Evolutionary conservation across 92 coral and sea anemone genomes (phyloP), one percentile per base, ranked within the genome.

Genomic region (Zoanthus sansibaricus): DNA sequence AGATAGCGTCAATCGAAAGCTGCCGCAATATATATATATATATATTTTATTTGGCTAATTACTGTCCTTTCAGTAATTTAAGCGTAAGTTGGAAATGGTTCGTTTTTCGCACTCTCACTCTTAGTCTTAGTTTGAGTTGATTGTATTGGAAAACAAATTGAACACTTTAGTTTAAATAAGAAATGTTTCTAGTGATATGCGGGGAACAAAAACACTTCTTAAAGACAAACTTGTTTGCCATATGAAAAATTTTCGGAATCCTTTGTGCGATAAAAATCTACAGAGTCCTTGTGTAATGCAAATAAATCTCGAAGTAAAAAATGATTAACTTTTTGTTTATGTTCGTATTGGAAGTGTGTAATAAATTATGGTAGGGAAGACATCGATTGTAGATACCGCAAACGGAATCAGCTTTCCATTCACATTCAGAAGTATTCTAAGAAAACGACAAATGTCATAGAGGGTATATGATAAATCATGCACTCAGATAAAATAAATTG

Each of bases 241-340:
- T 55, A 89, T 77, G 64, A 78, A 83, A 82, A 37, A 62, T 79
- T 77, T 69, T 73, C 89, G 91, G 94, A 91, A 71, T 74, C 87
- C 91, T 84, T 91, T 91, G 83, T 70, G 87, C 76, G 94, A 91
- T 91, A 91, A 78, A 31, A 55, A 91, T 91, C 94, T 88, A 77
- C 58, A 91, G 76, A 84, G 69, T 82, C 87, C 89, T 87, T 85
- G 88, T 83, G 77, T 87, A 78, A 83, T 75, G 94, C 91, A 83
- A 91, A 91, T 88, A 91, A 89, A 82, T 88, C 44, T 83, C 54
- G 17, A 75, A 52, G 84, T 88, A 74, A 77, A 67, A 80, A 80
- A 84, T 72, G 87, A 88, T 85, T 76, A 78, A 83, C 80, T 84
- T 87, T 83, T 70, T 64, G 78, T 86, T 61, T 67, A 76, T 58